Percentiles rank a stretch among this genome's conserved stretches.
These are phyloP conservation scores for Unio delphinus DNA, from an alignment of 2,888 invertebrate species.

Conservation along the genomic window DNA sequence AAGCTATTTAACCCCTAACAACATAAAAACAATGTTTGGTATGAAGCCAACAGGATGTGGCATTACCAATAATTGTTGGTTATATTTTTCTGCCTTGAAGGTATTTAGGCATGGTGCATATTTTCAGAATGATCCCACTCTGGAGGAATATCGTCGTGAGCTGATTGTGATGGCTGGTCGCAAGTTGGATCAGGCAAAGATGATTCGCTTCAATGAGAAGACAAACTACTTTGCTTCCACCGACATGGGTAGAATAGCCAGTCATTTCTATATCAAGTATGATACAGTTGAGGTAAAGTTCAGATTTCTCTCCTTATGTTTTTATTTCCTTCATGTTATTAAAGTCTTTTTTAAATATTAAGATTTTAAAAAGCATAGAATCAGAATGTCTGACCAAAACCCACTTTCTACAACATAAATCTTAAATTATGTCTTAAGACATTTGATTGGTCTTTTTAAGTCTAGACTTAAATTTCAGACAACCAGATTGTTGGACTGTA, in stretches of 20 bases:
- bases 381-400: no score
- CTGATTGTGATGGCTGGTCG: conserved; percentile 86
- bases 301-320: background rate
- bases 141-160: conserved; percentile 84
- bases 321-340: no score
- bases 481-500: no score
- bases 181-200: conserved; percentile 89
- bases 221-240: conserved; percentile 77
- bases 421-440: no score
- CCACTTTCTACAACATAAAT: no score
- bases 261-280: conserved; percentile 97
- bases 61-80: background rate
- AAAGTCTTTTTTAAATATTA: no score
- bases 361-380: no score
- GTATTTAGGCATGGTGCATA: conserved; percentile 45
- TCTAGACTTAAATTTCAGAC: no score
- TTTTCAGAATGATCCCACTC: conserved; percentile 82
- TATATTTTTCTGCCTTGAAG: conserved; percentile 7
- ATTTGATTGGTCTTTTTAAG: no score
- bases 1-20: no score
- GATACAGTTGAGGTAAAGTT: conserved; percentile 85
- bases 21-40: no score
- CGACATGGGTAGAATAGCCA: conserved; percentile 95
- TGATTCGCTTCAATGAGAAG: conserved; percentile 91
- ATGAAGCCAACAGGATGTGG: no score